Evolutionary conservation across 1,140 invertebrate species (phyloP).

Genomic region (Nasonia vitripennis): DNA sequence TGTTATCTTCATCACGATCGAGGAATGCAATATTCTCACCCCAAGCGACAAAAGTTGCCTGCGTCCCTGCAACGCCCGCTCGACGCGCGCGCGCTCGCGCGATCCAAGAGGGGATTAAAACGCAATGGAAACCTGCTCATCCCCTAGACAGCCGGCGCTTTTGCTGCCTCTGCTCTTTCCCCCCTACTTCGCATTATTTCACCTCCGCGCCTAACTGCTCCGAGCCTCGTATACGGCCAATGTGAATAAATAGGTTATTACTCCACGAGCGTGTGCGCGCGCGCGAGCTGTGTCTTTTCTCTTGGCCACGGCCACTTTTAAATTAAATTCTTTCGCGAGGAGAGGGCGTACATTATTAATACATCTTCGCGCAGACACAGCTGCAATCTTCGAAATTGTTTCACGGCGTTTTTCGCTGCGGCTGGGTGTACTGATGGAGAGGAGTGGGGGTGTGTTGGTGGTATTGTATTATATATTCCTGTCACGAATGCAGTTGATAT

Average conservation of each 20-base stretch:
- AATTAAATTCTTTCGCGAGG: slow-evolving; percentile 47
- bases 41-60: slow-evolving; percentile 59
- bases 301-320: slow-evolving; percentile 27
- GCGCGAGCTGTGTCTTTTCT: slow-evolving; percentile 10
- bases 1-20: slow-evolving; percentile 63
- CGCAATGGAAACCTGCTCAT: slow-evolving; percentile 66
- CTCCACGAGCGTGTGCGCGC: neutral
- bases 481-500: slow-evolving; percentile 49
- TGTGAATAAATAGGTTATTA: slow-evolving; percentile 52
- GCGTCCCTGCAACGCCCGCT: slow-evolving; percentile 10
- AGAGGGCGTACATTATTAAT: slow-evolving; percentile 31
- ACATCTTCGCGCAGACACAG: neutral
- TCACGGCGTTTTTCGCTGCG: neutral
- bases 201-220: slow-evolving; percentile 17
- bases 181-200: slow-evolving; percentile 44
- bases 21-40: slow-evolving; percentile 67
- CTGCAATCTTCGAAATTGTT: neutral
- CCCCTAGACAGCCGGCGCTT: neutral
- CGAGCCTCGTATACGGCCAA: slow-evolving; percentile 8
- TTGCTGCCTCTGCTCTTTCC: neutral
- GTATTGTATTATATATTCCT: slow-evolving; percentile 1
- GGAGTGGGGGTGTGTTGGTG: neutral
- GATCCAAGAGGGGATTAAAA: slow-evolving; percentile 64
- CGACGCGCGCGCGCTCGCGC: too few species aligned
- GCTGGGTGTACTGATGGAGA: too few species aligned